Base-by-base conservation (phyloP, 1,140 invertebrate genomes). In the Nebria ingens region DNA sequence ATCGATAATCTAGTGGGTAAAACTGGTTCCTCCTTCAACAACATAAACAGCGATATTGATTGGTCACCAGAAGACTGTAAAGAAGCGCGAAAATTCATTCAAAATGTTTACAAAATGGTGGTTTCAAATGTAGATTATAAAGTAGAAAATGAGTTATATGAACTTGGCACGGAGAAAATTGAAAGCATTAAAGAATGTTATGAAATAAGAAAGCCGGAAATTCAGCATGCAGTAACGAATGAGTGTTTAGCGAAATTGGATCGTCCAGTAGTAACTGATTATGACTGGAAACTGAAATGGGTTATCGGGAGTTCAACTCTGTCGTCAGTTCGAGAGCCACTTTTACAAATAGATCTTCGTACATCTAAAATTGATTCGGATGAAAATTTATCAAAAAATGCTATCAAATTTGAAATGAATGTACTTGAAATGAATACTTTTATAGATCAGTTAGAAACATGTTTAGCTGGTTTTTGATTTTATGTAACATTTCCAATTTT, bases 211-310 rank as follows among this genome's bases (percentile, higher is more conserved):
- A 63, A 62, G 52, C 56, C 63, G 23, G 67, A 68, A 51, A 68
- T 71, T 58, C 52, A 61, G 34, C 59, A 63, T 34, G n/a, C 51
- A 21, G 34, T 68, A 12, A 55, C 65, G 2, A 63, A 61, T 45
- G 59, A 63, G 19, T 53, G 58, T 51, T 52, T 70, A 25, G 4
- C 60, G 2, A 57, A 58, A 25, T 59, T 42, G 50, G 58, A 58
- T 51, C 52, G 61, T 45, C 59, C 45, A 21, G 51, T 70, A 17
- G 63, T 69, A 15, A 60, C 67, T 60, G 66, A 64, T 58, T 61
- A 66, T 49, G 67, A 70, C 57, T 70, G 68, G 68, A 69, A 64
- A 56, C 34, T 70, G 23, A 69, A 68, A 57, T 70, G 67, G 68
- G 53, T 70, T 3, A 49, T 69, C 19, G 68, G 68, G 11, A 65